Evolutionary conservation across 1,140 invertebrate genomes (phyloP).

Genomic region (Hermatobates lingyangjiaoensis): DNA sequence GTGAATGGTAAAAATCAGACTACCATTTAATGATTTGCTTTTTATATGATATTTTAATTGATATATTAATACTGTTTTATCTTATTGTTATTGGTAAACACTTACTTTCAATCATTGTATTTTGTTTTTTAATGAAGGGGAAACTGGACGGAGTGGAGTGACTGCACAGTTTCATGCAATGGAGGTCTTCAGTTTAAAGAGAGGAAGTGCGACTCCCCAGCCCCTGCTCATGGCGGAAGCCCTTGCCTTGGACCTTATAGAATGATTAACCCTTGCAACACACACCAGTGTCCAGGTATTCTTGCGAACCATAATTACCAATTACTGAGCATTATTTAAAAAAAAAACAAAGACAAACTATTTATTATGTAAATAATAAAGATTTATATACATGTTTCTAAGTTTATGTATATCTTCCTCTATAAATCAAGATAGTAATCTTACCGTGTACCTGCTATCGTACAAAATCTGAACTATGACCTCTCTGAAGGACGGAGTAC

Average conservation of each 20-base stretch:
- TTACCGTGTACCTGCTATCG: neutral
- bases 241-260: conserved; percentile 32
- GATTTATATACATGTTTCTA: neutral
- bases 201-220: conserved; percentile 31
- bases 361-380: neutral
- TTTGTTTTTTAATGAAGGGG: conserved; percentile 25
- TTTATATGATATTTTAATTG: no score
- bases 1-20: no score
- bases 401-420: neutral
- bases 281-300: conserved; percentile 17
- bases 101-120: no score
- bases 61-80: no score
- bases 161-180: conserved; percentile 41
- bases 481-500: no score
- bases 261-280: conserved; percentile 36
- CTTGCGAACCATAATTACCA: neutral
- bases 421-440: neutral
- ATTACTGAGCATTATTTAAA: neutral
- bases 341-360: neutral
- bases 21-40: no score
- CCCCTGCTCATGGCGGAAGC: conserved; percentile 36
- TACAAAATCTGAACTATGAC: neutral
- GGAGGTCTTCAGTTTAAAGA: conserved; percentile 31
- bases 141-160: conserved; percentile 33
- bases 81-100: no score